Base-by-base conservation (phyloP, 2,888 invertebrate genomes). In the Scaptodrosophila latifasciaeformis region DNA sequence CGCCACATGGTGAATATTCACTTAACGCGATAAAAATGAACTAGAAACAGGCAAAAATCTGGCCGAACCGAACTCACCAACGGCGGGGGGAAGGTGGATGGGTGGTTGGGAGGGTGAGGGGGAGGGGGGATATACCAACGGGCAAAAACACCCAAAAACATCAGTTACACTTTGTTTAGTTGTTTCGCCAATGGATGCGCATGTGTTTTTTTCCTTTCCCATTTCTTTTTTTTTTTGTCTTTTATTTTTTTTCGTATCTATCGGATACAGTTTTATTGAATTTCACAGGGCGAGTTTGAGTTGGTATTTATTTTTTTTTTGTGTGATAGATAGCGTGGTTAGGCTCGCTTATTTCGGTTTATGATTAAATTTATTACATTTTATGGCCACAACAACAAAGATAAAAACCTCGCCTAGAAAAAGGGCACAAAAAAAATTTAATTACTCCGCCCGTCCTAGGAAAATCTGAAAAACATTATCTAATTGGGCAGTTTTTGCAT, bases 351-450 rank as follows among this genome's bases (percentile, higher is more conserved):
- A 75, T 78, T 74, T 75, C 68, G 66, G 79, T 78, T 78, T 78
- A 76, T 78, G 76, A 78, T 74, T 78, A 71, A 74, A 74, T 74
- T 74, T 74, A 74, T 78, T 75, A 78, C 79, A 74, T 78, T 74
- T 74, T 74, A 74, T 78, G 71, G 75, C 79, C 68, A n/a, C 18
- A 31, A 45, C 31, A 31, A n/a, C 31, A 27, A 27, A 4, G 24
- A 24, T 24, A 24, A 24, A 31, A 24, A 31, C 62, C 46, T 39
- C 40, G 58, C 39, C 54, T 37, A 44, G 40, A 52, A 52, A 44
- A 43, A 48, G 18, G 39, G 18, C 4, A 18, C 4, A 48, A 59
- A 46, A 45, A 49, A 35, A 69, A 69, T 72, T 76, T 71, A 77
- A 75, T 72, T 75, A 71, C 44, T 24, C 24, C 24, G 24, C 4